Percentiles rank a stretch among this genome's conserved stretches.
Conservation (phyloP, 2,888 invertebrate genomes). For the Agrilus mali region DNA sequence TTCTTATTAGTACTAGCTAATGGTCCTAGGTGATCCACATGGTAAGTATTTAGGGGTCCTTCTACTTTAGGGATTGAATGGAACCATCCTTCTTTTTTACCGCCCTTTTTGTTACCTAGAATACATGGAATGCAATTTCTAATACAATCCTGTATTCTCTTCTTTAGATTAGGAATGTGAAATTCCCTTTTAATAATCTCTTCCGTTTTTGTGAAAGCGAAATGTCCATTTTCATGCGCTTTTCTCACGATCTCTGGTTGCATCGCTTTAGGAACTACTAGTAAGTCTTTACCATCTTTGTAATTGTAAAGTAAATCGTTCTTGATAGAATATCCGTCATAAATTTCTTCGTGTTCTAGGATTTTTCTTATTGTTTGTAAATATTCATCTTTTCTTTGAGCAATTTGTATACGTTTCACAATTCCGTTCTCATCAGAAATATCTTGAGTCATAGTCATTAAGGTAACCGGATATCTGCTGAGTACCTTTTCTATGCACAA, state of each 20-base stretch:
- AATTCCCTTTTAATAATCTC: not conserved
- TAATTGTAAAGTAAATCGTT: too few relatives aligned
- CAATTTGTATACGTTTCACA: too few relatives aligned
- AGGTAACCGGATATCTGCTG: too few relatives aligned
- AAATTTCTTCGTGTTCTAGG: too few relatives aligned
- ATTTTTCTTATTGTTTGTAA: too few relatives aligned
- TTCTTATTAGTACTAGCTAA: too few relatives aligned
- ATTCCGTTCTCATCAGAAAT: too few relatives aligned
- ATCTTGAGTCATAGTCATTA: too few relatives aligned
- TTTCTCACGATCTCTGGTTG: not conserved
- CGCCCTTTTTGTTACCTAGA: slow-evolving; percentile 16
- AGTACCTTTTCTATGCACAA: too few relatives aligned
- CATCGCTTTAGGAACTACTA: not conserved
- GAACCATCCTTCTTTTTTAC: slow-evolving; percentile 19
- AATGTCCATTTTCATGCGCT: not conserved
- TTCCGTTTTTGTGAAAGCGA: not conserved
- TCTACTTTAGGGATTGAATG: slow-evolving; percentile 19
- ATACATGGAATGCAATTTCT: too few relatives aligned
- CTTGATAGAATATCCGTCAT: too few relatives aligned
- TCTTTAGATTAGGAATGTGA: not conserved
- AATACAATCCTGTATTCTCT: slow-evolving; percentile 8
- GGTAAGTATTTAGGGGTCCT: slow-evolving; percentile 18
- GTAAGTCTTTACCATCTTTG: not conserved
- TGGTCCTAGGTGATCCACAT: slow-evolving; percentile 23
- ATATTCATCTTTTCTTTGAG: too few relatives aligned